Conservation (phyloP, 2,888 invertebrate species). For the Caenorhabditis panamensis region DNA sequence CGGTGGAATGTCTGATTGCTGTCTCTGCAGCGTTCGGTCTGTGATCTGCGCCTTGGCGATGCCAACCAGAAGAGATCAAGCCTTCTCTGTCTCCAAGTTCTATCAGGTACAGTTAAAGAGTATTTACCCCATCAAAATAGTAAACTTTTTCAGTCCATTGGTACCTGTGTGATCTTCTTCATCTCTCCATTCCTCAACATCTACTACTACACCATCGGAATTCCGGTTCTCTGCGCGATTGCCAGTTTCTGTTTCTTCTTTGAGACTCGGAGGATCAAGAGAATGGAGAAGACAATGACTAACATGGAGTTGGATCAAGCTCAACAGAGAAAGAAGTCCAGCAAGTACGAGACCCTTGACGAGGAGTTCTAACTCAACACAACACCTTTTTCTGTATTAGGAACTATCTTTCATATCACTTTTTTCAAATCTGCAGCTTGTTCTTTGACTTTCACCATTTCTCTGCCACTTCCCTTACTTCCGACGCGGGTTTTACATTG, state of each 20-base stretch:
- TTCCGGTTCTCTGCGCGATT: constrained; percentile 48
- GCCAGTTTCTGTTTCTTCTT: constrained; percentile 52
- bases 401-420: not conserved
- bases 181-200: constrained; percentile 56
- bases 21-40: constrained; percentile 63
- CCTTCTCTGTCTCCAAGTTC: constrained; percentile 72
- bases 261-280: constrained; percentile 39
- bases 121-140: too few relatives aligned
- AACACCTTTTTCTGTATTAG: too few relatives aligned
- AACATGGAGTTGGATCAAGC: constrained; percentile 53
- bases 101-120: constrained; percentile 70
- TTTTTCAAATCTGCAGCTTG: not conserved
- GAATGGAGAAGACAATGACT: constrained; percentile 55
- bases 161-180: constrained; percentile 59
- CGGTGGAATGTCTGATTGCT: constrained; percentile 67
- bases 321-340: constrained; percentile 40
- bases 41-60: constrained; percentile 67
- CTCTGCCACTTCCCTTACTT: not conserved
- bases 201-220: constrained; percentile 57
- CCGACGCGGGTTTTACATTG: constrained; percentile 9
- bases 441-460: too few relatives aligned
- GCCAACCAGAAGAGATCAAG: constrained; percentile 66
- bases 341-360: constrained; percentile 49
- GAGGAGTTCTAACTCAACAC: constrained; percentile 54
- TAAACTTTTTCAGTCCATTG: constrained; percentile 53